These are phyloP conservation scores for Puntigrus tetrazona DNA, from an alignment of 2,113 vertebrate species.

Conservation along the genomic window DNA sequence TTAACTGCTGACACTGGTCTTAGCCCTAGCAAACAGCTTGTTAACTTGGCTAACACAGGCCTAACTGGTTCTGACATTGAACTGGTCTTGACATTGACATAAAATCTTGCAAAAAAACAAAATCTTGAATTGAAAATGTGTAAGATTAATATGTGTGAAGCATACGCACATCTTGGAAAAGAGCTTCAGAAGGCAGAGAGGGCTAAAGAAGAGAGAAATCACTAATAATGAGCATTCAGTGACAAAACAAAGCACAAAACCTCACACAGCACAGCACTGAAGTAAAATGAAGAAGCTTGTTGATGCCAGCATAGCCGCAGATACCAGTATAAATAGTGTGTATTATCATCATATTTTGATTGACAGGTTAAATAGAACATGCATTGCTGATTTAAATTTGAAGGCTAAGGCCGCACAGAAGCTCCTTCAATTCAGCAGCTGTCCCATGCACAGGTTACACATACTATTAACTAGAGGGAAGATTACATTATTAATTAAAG, in stretches of 20 bases:
- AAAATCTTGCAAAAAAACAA: not conserved
- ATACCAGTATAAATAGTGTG: not conserved
- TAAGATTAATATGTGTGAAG: constrained; percentile 10
- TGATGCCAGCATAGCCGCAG: not conserved
- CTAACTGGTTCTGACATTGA: not conserved
- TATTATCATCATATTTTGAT: not conserved
- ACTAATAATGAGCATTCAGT: constrained; percentile 43
- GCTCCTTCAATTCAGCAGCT: constrained; percentile 50
- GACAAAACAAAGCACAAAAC: constrained; percentile 36
- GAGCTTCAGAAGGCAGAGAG: constrained; percentile 26
- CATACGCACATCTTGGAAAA: constrained; percentile 34
- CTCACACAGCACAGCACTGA: constrained; percentile 41
- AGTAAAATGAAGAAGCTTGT: constrained; percentile 32
- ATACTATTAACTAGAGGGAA: constrained; percentile 48
- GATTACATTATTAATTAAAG: constrained; percentile 43
- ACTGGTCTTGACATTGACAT: constrained; percentile 27
- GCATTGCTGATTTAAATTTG: not conserved
- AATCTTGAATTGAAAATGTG: not conserved
- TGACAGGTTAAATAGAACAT: not conserved
- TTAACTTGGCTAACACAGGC: not conserved
- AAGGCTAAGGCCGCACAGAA: not conserved
- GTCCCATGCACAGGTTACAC: constrained; percentile 57
- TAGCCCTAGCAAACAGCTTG: not conserved
- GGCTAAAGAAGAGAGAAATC: constrained; percentile 41
- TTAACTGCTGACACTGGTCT: constrained; percentile 30